Base-by-base conservation (phyloP, 2,113 vertebrate genomes). In the Hypocryptadius cinnamomeus region DNA sequence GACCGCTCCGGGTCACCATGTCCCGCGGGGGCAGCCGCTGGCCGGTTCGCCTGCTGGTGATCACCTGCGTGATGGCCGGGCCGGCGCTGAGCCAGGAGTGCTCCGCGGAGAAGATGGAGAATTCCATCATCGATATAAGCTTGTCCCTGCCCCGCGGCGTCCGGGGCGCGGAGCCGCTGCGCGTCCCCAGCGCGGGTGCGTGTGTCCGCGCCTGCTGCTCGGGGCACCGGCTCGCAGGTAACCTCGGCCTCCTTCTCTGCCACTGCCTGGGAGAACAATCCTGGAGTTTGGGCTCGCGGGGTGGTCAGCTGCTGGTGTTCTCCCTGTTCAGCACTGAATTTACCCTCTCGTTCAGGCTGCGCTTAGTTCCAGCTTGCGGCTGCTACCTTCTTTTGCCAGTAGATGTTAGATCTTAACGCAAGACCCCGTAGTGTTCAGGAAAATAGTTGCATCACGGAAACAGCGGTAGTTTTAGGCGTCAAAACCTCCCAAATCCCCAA, bases 161-260 rank as follows among this genome's bases (percentile, higher is more conserved):
- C 56, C 44, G 94, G 37, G 96, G 97, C 33, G 90, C 53, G 1
- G 98, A 98, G 54, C 98, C 98, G 0, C 15, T 81, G 30, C 50
- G 82, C 16, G 59, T 76, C 1, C 8, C 50, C 2, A 37, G 39
- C 22, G 66, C 68, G 2, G 92, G 59, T 25, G 96, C 96, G 23
- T 98, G 98, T 44, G 9, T 92, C 3, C 44, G 70, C 21, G 28
- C 79, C 16, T 98, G 98, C 97, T 98, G 98, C 79, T 92, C 88
- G 6, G 96, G 86, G 28, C n/a, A 11, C 13, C 54, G 56, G 54
- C 92, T 97, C 23, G 18, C 92, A 96, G 98, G 98, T 98, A 95
- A 97, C 22, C 35, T 35, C 71, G 40, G 54, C 40, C n/a, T 50
- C 54, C 70, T 44, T 11, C 11, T 9, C 79, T 17, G 4, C 8